A percentile compares a stretch with the other conserved stretches of the same genome.
Evolutionary conservation across 2,797 vertebrate species (phyloP).

Genomic region (Poeciliopsis presidionis): DNA sequence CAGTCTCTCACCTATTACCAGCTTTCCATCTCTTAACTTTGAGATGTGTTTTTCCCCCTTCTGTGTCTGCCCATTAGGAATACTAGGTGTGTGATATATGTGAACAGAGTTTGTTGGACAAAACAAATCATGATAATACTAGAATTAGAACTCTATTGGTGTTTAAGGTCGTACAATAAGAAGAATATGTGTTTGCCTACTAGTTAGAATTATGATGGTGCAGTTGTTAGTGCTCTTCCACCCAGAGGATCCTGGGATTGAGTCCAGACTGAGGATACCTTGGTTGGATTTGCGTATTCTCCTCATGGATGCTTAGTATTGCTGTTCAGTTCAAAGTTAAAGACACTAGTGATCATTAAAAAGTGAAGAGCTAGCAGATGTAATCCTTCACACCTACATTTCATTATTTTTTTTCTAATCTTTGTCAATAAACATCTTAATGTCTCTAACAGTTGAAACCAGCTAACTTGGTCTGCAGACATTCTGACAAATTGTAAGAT

Average conservation of each 20-base stretch:
- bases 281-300: neutral
- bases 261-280: neutral
- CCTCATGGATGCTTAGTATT: neutral
- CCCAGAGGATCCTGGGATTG: neutral
- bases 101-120: neutral
- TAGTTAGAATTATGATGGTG: neutral
- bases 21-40: slow-evolving; percentile 38
- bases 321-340: neutral
- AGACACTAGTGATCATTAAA: too few species aligned
- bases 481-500: slow-evolving; percentile 16
- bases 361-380: neutral
- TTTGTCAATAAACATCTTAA: neutral
- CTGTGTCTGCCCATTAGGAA: neutral
- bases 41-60: slow-evolving; percentile 27
- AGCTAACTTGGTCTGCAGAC: slow-evolving; percentile 16
- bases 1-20: slow-evolving; percentile 44
- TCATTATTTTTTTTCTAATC: neutral
- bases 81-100: neutral
- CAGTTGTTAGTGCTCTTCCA: neutral
- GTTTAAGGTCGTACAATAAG: neutral
- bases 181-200: neutral
- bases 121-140: neutral
- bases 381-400: neutral
- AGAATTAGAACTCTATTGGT: neutral
- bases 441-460: slow-evolving; percentile 20